These are phyloP conservation scores for Melanotaenia pygmaea DNA, from an alignment of 2,797 vertebrate genomes.

Conservation along the genomic window DNA sequence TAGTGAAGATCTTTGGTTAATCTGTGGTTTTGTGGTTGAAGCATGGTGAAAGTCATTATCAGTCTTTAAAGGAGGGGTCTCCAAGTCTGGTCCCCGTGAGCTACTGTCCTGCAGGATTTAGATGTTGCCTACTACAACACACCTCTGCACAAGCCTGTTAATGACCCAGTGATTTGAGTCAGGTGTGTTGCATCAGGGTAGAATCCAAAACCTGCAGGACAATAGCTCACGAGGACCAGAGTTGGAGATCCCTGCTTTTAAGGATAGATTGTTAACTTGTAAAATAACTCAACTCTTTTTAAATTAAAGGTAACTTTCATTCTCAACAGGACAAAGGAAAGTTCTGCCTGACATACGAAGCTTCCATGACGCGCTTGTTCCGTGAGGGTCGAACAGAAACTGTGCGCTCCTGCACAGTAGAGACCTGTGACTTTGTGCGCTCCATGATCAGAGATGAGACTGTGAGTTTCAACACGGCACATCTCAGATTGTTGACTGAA, in stretches of 20 bases:
- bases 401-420: constrained; percentile 91
- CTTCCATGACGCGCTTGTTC: constrained; percentile 97
- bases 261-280: not conserved
- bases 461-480: constrained; percentile 72
- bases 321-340: constrained; percentile 90
- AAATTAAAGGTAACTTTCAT: not conserved
- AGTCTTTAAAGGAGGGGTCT: not conserved
- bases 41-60: not conserved
- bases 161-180: no score
- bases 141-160: no score
- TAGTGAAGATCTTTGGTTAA: not conserved
- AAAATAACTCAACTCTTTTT: not conserved
- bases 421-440: constrained; percentile 89
- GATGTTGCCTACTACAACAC: no score
- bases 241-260: not conserved
- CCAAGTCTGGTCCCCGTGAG: no score
- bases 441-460: constrained; percentile 88
- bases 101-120: no score
- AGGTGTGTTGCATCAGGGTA: no score
- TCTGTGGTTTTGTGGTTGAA: no score
- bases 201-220: no score
- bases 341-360: constrained; percentile 96
- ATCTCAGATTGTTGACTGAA: not conserved
- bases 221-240: no score
- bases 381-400: constrained; percentile 96